Conservation (phyloP, 2,113 vertebrate species). For the Thalassarche chlororhynchos region DNA sequence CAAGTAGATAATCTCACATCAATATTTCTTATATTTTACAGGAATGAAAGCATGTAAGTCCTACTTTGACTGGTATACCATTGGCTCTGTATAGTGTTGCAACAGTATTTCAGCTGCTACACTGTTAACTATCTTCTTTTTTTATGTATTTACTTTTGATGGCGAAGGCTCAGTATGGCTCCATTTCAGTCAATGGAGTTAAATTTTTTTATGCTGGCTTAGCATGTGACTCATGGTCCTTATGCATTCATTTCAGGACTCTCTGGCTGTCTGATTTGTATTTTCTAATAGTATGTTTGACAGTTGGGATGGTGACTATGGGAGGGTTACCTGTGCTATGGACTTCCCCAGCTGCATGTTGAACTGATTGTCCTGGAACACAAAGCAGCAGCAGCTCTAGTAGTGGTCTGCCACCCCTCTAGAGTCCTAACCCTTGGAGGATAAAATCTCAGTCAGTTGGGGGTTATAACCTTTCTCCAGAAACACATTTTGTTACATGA, state of each 20-base stretch:
- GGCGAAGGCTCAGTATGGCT: not conserved
- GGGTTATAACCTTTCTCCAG: not conserved
- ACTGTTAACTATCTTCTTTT: not conserved
- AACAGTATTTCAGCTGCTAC: not conserved
- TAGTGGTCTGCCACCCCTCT: not conserved
- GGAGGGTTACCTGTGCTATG: not conserved
- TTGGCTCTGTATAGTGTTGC: not conserved
- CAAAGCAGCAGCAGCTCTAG: not conserved
- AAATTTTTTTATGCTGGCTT: not conserved
- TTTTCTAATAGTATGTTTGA: not conserved
- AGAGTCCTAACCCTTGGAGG: not conserved
- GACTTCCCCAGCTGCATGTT: not conserved
- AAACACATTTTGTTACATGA: not conserved
- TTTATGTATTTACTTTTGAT: not conserved
- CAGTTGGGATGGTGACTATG: not conserved
- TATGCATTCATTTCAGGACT: not conserved
- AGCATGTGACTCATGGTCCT: not conserved
- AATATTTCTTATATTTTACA: not conserved
- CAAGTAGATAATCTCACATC: not conserved
- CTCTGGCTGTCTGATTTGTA: not conserved
- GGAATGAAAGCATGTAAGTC: not conserved
- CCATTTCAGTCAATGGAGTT: not conserved
- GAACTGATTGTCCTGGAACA: not conserved
- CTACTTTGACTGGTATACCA: not conserved
- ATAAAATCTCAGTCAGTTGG: not conserved